These are phyloP conservation scores for Matsumyia berberina DNA, from an alignment of 2,888 invertebrate species.

Conservation along the genomic window DNA sequence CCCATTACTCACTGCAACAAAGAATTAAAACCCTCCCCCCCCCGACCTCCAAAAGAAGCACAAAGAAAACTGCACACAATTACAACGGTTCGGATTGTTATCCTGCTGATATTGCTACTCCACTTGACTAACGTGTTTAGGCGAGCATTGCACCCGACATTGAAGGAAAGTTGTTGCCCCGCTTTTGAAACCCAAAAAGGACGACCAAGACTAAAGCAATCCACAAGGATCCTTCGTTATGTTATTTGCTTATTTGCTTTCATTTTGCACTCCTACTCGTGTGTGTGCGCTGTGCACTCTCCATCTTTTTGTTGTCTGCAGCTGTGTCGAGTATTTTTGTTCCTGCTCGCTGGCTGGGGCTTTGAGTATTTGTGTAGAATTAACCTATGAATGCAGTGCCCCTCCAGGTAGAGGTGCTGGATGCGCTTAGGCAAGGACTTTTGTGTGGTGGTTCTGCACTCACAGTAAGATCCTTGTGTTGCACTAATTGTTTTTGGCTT, in stretches of 20 bases:
- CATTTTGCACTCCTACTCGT: slow-evolving; percentile 1
- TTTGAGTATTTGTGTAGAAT: slow-evolving; percentile 57
- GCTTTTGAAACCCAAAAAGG: slow-evolving; percentile 35
- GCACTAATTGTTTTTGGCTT: slow-evolving; percentile 66
- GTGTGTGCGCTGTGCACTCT: too few relatives aligned
- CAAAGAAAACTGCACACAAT: slow-evolving; percentile 47
- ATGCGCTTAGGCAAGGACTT: slow-evolving; percentile 18
- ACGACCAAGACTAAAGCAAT: slow-evolving; percentile 52
- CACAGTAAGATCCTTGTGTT: slow-evolving; percentile 45
- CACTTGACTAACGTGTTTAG: slow-evolving; percentile 53
- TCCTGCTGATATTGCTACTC: slow-evolving; percentile 22
- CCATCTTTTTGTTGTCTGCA: too few relatives aligned
- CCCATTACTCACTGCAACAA: neutral
- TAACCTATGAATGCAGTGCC: slow-evolving; percentile 61
- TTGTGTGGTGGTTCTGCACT: slow-evolving; percentile 20
- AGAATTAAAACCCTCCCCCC: slow-evolving; percentile 5
- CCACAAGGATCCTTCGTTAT: slow-evolving; percentile 68
- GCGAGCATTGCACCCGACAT: slow-evolving; percentile 67
- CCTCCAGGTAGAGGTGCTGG: slow-evolving; percentile 12
- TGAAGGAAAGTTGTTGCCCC: slow-evolving; percentile 21
- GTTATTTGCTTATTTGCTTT: slow-evolving; percentile 61
- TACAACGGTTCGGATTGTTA: slow-evolving; percentile 24
- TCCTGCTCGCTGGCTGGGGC: slow-evolving; percentile 30
- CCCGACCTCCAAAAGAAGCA: slow-evolving; percentile 4
- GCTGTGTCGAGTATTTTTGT: slow-evolving; percentile 24